Evolutionary conservation across 2,113 vertebrate genomes (phyloP).

Genomic region (Tetrax tetrax): DNA sequence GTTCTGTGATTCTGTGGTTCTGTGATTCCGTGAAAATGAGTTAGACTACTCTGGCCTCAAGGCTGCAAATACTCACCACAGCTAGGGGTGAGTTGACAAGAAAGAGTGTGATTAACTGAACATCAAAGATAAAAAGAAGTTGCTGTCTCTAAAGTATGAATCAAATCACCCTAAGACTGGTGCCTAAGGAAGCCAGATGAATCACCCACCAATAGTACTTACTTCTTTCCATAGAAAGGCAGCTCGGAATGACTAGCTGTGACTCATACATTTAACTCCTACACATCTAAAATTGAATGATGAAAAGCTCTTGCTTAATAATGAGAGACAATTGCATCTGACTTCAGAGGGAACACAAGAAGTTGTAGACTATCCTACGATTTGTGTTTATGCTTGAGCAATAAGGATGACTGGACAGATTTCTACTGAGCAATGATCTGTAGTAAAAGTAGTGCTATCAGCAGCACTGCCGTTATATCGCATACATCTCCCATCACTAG

Average conservation of each 20-base stretch:
- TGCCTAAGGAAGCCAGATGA: not conserved
- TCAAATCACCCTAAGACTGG: not conserved
- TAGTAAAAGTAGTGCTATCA: not conserved
- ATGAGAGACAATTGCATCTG: not conserved
- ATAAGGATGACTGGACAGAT: not conserved
- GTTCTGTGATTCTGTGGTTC: not conserved
- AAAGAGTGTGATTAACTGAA: not conserved
- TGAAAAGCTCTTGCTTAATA: not conserved
- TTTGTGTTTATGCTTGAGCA: not conserved
- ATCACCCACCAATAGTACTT: not conserved
- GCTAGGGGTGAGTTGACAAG: not conserved
- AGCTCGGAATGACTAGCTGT: not conserved
- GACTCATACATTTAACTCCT: not conserved
- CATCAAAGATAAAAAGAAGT: not conserved
- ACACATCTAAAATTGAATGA: not conserved
- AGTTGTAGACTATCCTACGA: not conserved
- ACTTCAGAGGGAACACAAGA: not conserved
- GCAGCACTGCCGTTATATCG: not conserved
- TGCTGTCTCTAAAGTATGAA: not conserved
- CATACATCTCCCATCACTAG: accelerated
- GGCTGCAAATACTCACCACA: not conserved
- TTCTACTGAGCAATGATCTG: not conserved
- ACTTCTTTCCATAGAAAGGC: not conserved
- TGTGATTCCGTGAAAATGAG: not conserved
- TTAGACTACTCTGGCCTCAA: not conserved